Evolutionary conservation across 2,888 invertebrate species (phyloP), one percentile per base, ranked within the genome.

Genomic region (Chydorus sphaericus): DNA sequence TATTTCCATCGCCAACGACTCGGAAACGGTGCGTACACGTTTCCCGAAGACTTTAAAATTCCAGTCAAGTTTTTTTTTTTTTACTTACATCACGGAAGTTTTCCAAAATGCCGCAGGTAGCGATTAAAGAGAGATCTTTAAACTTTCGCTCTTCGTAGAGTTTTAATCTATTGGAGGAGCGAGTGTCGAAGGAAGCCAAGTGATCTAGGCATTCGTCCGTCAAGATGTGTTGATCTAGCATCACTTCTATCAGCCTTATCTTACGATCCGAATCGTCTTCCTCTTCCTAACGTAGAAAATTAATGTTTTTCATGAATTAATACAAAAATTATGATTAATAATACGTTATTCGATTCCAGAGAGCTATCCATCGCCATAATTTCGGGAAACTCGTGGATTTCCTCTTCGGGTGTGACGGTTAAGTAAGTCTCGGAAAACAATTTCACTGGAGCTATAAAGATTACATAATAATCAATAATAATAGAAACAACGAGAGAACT

Each of bases 381-480:
- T n/a, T 8, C 18, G 3, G 44, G 23, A 23, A 44, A 28, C 10
- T 44, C 44, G 26, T 14, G 1, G 6, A 44, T 44, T 16, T 44
- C 44, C 10, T 44, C 44, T 18, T 23, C 20, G 14, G 44, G 44
- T 14, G 26, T 26, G 4, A 28, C 10, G 26, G 44, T 44, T 44
- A 44, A 44, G 26, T 44, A 44, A n/a, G 26, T 23, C n/a, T 44
- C 44, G n/a, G 44, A 44, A 44, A 44, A 44, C 44, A 44, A 14
- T 4, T 44, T 44, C 14, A 23, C 44, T 10, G 44, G 44, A 3
- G 44, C 44, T 44, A 26, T n/a, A n/a, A n/a, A n/a, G n/a, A n/a
- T n/a, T n/a, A 44, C 14, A 44, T 39, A 16, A 14, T 16, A 10
- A 26, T 7, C 23, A 44, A 44, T 26, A 4, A 23, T 2, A 44